Base-by-base conservation (phyloP, 2,113 vertebrate genomes). In the Brachyhypopomus gauderio region DNA sequence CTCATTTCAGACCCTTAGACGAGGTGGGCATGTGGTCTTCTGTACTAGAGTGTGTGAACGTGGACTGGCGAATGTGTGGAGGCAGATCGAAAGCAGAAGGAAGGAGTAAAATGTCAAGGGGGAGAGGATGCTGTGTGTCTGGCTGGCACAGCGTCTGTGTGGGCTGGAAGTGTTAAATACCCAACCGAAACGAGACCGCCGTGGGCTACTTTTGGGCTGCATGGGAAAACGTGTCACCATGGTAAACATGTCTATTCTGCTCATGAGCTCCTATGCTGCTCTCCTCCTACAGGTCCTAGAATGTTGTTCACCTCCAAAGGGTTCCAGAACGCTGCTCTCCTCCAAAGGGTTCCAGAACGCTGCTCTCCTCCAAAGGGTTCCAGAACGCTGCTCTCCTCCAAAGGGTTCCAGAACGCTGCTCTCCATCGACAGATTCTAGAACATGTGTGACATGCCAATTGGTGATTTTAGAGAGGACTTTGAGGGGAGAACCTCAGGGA, bases 1-100 rank as follows among this genome's bases (percentile, higher is more conserved):
- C 17, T 66, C n/a, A 55, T 41, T 73, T 71, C 62, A 74, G 79
- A 80, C 60, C 59, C 30, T n/a, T 74, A 30, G 72, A 23, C 27
- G 23, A 64, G n/a, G 71, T 34, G 41, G 1, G 62, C 16, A 45
- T 19, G 20, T 62, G 67, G 36, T 75, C 74, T 41, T 75, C 34
- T 56, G 38, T 75, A 67, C 12, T 19, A 73, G 38, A 17, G 60
- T 80, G 70, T 80, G 45, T 55, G 23, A 80, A 56, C 56, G n/a
- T 73, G 55, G 6, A 36, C 67, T 41, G 25, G 34, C n/a, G 23
- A 72, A 23, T 19, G 25, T 27, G 56, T 79, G 45, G 60, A 52
- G 78, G 59, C 55, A 72, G 69, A 72, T 60, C 38, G 56, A 80
- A 38, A 48, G 48, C 62, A 59, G 14, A 56, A 25, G 17, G 16